A percentile compares a stretch with the other conserved stretches of the same genome.
phyloP scores from a whole-genome alignment of 2,888 invertebrate species.

The Stratiomys singularior region DNA sequence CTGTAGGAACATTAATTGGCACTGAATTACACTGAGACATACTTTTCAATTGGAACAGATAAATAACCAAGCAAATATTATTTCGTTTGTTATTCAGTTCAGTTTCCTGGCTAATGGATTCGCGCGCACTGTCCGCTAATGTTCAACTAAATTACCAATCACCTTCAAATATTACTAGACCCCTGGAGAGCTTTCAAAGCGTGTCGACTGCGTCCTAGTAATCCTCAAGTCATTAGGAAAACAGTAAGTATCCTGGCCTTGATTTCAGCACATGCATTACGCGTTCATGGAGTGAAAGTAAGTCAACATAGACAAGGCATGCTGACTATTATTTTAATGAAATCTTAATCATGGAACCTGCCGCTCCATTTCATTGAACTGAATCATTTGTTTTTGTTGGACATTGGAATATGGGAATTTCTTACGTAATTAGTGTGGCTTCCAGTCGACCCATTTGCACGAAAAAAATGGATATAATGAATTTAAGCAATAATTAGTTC shows the following conservation, averaged over 20 bases:
- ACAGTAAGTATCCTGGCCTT: not conserved
- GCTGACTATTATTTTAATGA: too few species aligned
- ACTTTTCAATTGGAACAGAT: not conserved
- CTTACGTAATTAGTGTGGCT: too few species aligned
- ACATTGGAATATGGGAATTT: too few species aligned
- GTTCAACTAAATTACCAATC: not conserved
- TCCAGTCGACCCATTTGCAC: too few species aligned
- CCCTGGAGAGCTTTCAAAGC: not conserved
- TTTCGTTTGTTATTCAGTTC: not conserved
- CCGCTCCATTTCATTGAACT: too few species aligned
- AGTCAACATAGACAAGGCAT: not conserved
- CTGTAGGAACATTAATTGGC: not conserved
- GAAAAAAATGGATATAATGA: too few species aligned
- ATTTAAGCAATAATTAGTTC: too few species aligned
- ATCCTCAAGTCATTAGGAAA: not conserved
- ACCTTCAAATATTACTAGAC: not conserved
- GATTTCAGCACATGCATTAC: not conserved
- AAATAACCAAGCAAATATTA: too few species aligned
- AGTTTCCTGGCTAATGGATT: not conserved
- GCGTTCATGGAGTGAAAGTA: not conserved
- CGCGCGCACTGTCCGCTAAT: not conserved
- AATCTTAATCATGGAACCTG: too few species aligned
- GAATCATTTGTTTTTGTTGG: too few species aligned
- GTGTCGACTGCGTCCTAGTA: not conserved
- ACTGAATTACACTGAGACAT: slow-evolving; percentile 7